These are phyloP conservation scores for Eleutherodactylus coqui DNA, from an alignment of 2,797 vertebrate genomes.

Conservation along the genomic window DNA sequence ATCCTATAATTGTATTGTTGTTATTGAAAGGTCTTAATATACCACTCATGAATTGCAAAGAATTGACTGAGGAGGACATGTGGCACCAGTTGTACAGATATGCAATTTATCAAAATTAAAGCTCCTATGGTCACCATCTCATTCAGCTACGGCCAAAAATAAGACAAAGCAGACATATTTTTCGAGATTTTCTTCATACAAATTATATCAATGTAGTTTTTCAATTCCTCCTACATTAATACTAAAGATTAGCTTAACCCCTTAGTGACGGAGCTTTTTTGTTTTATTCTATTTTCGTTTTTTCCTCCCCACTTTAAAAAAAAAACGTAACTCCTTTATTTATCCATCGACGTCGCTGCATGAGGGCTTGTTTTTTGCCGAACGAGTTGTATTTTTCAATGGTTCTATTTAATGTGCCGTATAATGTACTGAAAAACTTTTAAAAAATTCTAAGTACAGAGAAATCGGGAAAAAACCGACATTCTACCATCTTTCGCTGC, in stretches of 20 bases:
- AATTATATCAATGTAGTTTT: background rate
- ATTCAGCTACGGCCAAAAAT: background rate
- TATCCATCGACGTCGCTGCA: too few species aligned
- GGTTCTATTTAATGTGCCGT: too few species aligned
- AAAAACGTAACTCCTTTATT: too few species aligned
- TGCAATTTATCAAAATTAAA: conserved; percentile 7
- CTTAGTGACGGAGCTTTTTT: too few species aligned
- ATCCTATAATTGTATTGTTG: conserved; percentile 18
- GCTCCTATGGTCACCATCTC: background rate
- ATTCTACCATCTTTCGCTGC: too few species aligned
- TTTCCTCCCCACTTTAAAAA: too few species aligned
- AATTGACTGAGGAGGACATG: conserved; percentile 10
- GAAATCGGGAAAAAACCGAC: too few species aligned
- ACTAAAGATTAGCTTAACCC: background rate
- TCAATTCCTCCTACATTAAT: background rate
- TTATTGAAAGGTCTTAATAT: conserved; percentile 26
- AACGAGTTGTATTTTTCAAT: too few species aligned
- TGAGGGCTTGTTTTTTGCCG: too few species aligned
- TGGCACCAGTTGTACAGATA: background rate
- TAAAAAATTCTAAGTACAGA: too few species aligned
- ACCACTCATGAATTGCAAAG: background rate
- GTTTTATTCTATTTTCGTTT: too few species aligned
- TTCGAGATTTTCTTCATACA: background rate
- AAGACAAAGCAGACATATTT: background rate
- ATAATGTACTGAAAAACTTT: too few species aligned